These are phyloP conservation scores for Actinopyga echinites DNA, from an alignment of 53 echinoderm and acorn worm species.

Conservation along the genomic window DNA sequence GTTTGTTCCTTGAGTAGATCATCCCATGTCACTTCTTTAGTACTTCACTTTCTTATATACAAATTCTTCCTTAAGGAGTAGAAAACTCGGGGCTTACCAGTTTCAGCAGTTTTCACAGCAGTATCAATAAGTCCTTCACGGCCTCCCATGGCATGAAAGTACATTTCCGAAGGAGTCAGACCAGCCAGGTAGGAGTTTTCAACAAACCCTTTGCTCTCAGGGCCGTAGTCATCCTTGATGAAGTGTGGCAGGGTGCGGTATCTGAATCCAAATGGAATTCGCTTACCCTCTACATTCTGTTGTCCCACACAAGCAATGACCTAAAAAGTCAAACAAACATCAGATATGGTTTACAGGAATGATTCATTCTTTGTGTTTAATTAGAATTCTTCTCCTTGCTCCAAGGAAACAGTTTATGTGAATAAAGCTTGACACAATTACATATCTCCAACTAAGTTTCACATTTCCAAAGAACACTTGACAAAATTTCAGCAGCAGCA, in stretches of 20 bases:
- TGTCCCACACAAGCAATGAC: conserved; percentile 99
- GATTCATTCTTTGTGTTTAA: too few species aligned
- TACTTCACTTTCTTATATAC: too few species aligned
- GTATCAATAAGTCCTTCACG: conserved; percentile 99
- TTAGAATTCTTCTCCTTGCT: too few species aligned
- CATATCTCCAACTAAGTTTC: too few species aligned
- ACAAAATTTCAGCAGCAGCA: too few species aligned
- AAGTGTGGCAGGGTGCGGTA: conserved; percentile 98
- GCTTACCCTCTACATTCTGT: conserved; percentile 99
- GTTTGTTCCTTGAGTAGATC: too few species aligned
- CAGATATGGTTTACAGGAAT: too few species aligned
- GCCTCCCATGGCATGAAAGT: conserved; percentile 99
- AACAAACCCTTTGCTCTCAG: conserved; percentile 97
- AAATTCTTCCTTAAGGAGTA: too few species aligned
- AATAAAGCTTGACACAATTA: too few species aligned
- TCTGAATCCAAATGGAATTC: conserved; percentile 99
- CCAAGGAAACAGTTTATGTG: too few species aligned
- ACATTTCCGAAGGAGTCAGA: conserved; percentile 96
- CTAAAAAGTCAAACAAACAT: conserved; percentile 32
- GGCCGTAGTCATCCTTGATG: conserved; percentile 99
- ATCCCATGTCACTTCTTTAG: too few species aligned
- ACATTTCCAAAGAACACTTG: too few species aligned
- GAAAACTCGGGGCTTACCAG: conserved; percentile 59
- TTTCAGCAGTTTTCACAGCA: conserved; percentile 99
- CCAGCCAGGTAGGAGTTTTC: conserved; percentile 99